Evolutionary conservation across 2,888 invertebrate species (phyloP).

Genomic region (Subacronicta megacephala): DNA sequence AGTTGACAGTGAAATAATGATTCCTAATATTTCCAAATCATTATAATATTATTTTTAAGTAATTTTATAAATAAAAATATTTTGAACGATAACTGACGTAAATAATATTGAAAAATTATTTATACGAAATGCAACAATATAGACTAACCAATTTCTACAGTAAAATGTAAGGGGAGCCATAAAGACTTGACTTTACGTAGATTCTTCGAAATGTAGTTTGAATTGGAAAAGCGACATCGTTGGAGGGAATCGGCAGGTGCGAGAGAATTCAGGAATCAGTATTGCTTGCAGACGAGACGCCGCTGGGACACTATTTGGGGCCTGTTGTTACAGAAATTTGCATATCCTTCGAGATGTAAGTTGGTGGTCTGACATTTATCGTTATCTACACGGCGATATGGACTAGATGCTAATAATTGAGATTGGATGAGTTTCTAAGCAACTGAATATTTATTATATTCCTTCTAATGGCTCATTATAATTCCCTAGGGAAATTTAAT

Average conservation of each 20-base stretch:
- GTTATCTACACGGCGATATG: conserved; percentile 41
- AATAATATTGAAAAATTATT: not conserved
- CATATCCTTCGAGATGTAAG: conserved; percentile 64
- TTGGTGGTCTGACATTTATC: conserved; percentile 51
- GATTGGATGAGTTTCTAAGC: not conserved
- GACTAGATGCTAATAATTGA: conserved; percentile 9
- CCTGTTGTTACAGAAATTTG: conserved; percentile 74
- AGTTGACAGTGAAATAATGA: no score
- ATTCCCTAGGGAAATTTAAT: no score
- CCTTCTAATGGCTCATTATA: no score
- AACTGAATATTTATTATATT: not conserved
- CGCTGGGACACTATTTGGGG: conserved; percentile 68
- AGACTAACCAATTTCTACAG: conserved; percentile 12
- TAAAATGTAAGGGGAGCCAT: conserved; percentile 41
- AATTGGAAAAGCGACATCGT: conserved; percentile 70
- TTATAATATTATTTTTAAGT: no score
- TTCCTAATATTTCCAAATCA: no score
- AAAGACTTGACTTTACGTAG: conserved; percentile 44
- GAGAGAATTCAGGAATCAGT: conserved; percentile 73
- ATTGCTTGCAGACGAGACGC: conserved; percentile 69
- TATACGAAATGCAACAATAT: conserved; percentile 20
- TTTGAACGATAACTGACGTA: not conserved
- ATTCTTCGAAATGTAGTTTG: conserved; percentile 70
- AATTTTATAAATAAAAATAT: not conserved
- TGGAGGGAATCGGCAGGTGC: conserved; percentile 77